phyloP scores from a whole-genome alignment of 2,888 invertebrate genomes.

The Thereva unica region DNA sequence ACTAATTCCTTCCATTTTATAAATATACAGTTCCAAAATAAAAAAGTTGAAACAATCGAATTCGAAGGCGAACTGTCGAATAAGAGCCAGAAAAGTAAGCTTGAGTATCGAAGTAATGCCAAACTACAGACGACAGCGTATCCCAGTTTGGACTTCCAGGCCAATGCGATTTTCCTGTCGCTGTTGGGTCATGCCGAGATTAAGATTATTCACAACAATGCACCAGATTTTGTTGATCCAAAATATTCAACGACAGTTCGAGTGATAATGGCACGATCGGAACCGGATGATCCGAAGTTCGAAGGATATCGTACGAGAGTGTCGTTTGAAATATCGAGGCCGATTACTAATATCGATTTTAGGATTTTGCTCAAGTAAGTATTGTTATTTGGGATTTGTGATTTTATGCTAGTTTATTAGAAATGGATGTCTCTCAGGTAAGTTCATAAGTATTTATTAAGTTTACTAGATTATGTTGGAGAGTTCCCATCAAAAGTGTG shows the following conservation, averaged over 20 bases:
- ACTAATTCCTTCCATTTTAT: neutral
- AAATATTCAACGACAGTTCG: constrained; percentile 66
- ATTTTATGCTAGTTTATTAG: no score
- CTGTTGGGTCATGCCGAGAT: constrained; percentile 74
- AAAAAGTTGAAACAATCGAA: constrained; percentile 57
- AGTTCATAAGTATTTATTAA: no score
- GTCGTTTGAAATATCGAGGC: constrained; percentile 66
- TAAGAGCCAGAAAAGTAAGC: constrained; percentile 55
- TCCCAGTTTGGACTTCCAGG: constrained; percentile 71
- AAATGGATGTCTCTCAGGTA: no score
- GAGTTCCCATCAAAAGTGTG: no score
- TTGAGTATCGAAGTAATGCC: constrained; percentile 64
- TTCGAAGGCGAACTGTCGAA: constrained; percentile 60
- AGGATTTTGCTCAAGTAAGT: constrained; percentile 61
- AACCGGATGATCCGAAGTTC: constrained; percentile 64
- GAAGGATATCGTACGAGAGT: constrained; percentile 61
- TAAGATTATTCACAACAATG: constrained; percentile 71
- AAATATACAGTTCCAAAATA: constrained; percentile 52
- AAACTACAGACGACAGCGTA: constrained; percentile 76
- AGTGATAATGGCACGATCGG: constrained; percentile 65
- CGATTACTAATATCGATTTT: constrained; percentile 69
- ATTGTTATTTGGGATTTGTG: neutral
- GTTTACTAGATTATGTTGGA: no score
- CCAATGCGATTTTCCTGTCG: constrained; percentile 68
- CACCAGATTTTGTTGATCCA: constrained; percentile 63